phyloP scores from a whole-genome alignment of 2,797 vertebrate genomes.

The Nyctibius grandis region DNA sequence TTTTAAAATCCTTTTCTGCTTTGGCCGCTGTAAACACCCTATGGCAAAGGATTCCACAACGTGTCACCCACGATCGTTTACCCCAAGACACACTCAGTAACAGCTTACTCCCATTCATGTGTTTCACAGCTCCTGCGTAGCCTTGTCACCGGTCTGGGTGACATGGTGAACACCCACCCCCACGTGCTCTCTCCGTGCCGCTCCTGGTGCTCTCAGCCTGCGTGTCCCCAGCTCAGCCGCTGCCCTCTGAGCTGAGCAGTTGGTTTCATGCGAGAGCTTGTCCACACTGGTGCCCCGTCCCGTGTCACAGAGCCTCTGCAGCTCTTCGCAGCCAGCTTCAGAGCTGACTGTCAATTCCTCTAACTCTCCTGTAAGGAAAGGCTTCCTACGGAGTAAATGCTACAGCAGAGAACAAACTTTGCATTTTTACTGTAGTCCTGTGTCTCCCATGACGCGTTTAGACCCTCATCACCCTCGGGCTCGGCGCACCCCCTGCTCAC shows the following conservation, averaged over 20 bases:
- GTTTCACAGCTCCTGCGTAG: neutral
- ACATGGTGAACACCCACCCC: fast-evolving
- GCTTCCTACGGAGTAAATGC: neutral
- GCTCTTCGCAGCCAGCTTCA: neutral
- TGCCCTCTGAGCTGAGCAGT: neutral
- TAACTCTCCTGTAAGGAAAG: neutral
- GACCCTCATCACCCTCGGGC: neutral
- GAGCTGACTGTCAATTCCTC: neutral
- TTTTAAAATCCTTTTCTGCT: neutral
- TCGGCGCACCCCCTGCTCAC: neutral
- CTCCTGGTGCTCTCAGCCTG: fast-evolving
- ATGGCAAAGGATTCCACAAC: neutral
- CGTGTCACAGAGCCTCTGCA: neutral
- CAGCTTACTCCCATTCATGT: neutral
- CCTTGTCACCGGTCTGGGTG: neutral
- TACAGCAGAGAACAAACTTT: neutral
- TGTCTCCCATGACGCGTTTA: neutral
- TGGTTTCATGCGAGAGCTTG: fast-evolving
- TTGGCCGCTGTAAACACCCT: neutral
- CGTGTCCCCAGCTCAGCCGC: fast-evolving
- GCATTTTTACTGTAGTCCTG: fast-evolving
- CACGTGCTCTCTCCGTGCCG: fast-evolving
- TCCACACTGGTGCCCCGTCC: neutral
- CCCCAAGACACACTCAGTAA: neutral
- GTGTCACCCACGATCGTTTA: fast-evolving